These are phyloP conservation scores for Gallinago solitaria DNA, from an alignment of 2,797 vertebrate genomes.

Conservation along the genomic window DNA sequence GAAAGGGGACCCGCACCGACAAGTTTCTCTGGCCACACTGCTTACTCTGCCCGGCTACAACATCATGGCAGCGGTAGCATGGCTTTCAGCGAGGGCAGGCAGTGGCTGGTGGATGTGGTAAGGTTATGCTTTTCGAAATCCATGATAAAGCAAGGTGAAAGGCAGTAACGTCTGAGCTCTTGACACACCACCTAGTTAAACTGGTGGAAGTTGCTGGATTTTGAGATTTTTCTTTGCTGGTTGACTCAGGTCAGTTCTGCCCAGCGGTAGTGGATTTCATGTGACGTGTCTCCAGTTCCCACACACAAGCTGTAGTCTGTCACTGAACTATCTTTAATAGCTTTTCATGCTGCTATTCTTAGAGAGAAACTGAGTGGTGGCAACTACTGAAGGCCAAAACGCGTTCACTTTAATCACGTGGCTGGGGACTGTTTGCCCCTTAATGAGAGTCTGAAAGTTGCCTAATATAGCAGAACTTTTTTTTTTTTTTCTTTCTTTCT, in stretches of 20 bases:
- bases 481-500: background rate
- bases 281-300: conserved; percentile 44
- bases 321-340: conserved; percentile 64
- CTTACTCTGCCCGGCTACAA: background rate
- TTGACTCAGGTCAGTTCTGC: conserved; percentile 32
- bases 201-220: background rate
- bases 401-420: conserved; percentile 40
- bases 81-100: background rate
- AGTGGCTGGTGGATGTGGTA: background rate
- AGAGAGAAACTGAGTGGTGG: conserved; percentile 59
- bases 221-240: conserved; percentile 35
- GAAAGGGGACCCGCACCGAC: background rate
- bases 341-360: conserved; percentile 66
- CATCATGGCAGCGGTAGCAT: rapidly evolving
- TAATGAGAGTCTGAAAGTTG: conserved; percentile 14
- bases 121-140: background rate
- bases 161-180: background rate
- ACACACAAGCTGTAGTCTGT: conserved; percentile 63
- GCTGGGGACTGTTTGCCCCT: conserved; percentile 25
- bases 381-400: conserved; percentile 56
- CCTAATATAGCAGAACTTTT: background rate
- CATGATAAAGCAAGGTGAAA: background rate
- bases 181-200: background rate
- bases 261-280: conserved; percentile 34
- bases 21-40: background rate